Conservation (phyloP, 2,797 vertebrate genomes). For the Nannoperca obscura region DNA sequence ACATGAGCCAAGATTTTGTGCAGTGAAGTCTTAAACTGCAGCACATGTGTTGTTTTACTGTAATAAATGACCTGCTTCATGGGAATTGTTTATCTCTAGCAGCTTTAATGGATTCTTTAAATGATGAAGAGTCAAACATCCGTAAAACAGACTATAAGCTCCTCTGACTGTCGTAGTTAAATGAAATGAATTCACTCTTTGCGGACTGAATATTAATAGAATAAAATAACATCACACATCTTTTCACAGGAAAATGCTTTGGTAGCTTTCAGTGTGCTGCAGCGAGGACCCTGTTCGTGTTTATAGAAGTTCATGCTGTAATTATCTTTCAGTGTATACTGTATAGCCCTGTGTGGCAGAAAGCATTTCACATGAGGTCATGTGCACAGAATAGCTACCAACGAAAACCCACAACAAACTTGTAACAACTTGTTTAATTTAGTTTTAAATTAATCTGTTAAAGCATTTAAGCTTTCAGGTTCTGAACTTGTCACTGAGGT, state of each 20-base stretch:
- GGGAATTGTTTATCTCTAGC: not conserved
- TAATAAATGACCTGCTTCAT: not conserved
- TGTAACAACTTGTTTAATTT: not conserved
- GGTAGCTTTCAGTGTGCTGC: not conserved
- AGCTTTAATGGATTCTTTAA: not conserved
- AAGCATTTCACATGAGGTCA: not conserved
- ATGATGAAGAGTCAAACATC: not conserved
- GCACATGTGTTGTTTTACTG: not conserved
- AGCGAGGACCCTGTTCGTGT: constrained; percentile 1
- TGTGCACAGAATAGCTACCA: not conserved
- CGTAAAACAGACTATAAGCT: not conserved
- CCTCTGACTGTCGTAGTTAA: not conserved
- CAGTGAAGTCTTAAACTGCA: not conserved
- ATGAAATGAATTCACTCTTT: not conserved
- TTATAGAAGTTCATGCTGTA: not conserved
- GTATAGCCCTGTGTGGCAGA: not conserved
- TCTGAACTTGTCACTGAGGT: constrained; percentile 10
- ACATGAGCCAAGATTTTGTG: not conserved
- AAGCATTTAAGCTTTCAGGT: constrained; percentile 18
- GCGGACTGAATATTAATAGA: not conserved
- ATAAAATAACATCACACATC: not conserved
- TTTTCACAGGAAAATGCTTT: not conserved
- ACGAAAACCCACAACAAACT: not conserved
- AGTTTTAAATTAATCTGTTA: no score
- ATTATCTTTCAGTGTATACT: not conserved